These are phyloP conservation scores for Laticauda colubrina DNA, from an alignment of 2,113 vertebrate species.

Conservation along the genomic window DNA sequence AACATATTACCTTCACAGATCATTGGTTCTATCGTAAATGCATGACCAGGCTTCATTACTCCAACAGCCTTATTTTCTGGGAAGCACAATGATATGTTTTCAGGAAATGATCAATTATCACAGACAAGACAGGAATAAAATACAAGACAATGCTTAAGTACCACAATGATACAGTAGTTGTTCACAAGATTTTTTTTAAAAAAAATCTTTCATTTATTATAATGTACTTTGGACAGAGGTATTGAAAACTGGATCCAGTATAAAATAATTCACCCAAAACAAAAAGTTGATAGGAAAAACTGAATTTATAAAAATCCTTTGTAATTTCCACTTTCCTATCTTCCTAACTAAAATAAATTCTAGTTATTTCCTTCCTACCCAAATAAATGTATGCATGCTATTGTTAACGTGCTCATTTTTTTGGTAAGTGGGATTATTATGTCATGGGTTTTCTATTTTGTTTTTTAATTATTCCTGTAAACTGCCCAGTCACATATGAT, in stretches of 20 bases:
- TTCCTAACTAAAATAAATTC: not conserved
- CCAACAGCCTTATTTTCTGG: slow-evolving; percentile 99
- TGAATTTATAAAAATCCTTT: not conserved
- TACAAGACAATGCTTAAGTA: not conserved
- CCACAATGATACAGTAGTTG: not conserved
- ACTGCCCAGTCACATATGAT: not conserved
- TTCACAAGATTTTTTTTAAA: not conserved
- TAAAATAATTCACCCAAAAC: not conserved
- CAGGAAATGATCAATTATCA: not conserved
- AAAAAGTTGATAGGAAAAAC: not conserved
- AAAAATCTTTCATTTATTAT: not conserved
- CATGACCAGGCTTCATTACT: slow-evolving; percentile 97
- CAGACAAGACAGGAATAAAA: not conserved
- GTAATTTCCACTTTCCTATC: not conserved
- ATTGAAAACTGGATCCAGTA: not conserved
- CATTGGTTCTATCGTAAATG: slow-evolving; percentile 99
- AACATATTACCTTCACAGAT: slow-evolving; percentile 95
- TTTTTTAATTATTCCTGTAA: not conserved
- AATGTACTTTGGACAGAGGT: not conserved
- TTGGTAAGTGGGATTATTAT: not conserved
- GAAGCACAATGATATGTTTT: slow-evolving; percentile 45
- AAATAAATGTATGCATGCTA: not conserved
- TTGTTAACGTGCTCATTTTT: not conserved
- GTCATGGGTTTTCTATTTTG: not conserved
- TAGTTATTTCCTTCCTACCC: not conserved